phyloP scores from a whole-genome alignment of 2,113 vertebrate species.

The Camelus dromedarius region DNA sequence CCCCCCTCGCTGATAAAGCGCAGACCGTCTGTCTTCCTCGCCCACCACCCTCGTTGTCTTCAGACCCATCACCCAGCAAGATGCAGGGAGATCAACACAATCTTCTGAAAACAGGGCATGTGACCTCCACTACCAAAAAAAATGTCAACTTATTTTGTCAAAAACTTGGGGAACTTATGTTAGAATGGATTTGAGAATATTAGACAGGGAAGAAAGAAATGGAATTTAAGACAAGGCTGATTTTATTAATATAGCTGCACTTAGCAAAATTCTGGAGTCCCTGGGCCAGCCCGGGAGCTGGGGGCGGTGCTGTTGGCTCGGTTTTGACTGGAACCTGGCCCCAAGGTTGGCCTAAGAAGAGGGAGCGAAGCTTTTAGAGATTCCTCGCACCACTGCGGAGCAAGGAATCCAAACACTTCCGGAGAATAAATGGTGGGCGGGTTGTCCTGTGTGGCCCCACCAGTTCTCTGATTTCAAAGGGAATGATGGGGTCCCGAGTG shows the following conservation, averaged over 20 bases:
- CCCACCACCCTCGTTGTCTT: not conserved
- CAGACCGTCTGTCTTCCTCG: not conserved
- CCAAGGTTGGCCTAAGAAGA: not conserved
- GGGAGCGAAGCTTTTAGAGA: not conserved
- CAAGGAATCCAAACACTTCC: fast-evolving
- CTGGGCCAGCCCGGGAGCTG: not conserved
- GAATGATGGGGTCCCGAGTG: not conserved
- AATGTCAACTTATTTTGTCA: not conserved
- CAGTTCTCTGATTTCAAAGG: not conserved
- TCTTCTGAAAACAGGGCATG: not conserved
- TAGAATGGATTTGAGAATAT: not conserved
- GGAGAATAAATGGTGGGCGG: not conserved
- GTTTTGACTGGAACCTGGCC: not conserved
- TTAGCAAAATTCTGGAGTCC: not conserved
- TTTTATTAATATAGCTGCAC: not conserved
- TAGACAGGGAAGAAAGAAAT: not conserved
- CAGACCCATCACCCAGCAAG: too few species aligned
- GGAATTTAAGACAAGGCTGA: not conserved
- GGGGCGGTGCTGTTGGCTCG: not conserved
- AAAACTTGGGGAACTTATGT: not conserved
- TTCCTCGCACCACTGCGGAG: not conserved
- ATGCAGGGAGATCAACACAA: not conserved
- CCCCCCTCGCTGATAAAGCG: not conserved
- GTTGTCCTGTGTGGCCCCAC: not conserved
- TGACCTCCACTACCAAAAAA: not conserved